phyloP scores from a whole-genome alignment of 1,140 invertebrate species.

The Littorina saxatilis region DNA sequence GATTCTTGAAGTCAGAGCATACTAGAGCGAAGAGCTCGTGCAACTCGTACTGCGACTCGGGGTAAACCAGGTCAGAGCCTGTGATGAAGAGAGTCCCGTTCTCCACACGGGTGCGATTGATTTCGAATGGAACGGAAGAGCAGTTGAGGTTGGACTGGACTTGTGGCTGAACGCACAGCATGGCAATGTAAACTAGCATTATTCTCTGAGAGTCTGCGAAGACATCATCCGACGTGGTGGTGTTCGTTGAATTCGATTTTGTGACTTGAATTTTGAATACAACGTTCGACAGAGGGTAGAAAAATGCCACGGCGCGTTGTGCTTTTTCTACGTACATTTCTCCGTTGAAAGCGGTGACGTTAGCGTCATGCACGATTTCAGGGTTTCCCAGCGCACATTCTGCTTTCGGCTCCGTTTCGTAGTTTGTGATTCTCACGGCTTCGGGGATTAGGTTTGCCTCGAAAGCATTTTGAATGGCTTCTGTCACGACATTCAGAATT shows the following conservation, averaged over 20 bases:
- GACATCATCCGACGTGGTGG: background rate
- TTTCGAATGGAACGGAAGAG: conserved; percentile 18
- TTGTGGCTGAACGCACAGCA: conserved; percentile 21
- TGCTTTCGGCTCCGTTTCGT: conserved; percentile 13
- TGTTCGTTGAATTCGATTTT: background rate
- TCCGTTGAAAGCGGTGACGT: background rate
- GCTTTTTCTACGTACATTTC: background rate
- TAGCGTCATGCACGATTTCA: background rate
- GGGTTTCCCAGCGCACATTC: background rate
- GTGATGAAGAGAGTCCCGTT: conserved; percentile 16
- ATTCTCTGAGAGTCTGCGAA: too few relatives aligned
- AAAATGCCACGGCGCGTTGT: background rate
- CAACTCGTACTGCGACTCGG: background rate
- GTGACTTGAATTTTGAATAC: background rate
- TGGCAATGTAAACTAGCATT: conserved; percentile 1
- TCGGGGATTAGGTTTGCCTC: too few relatives aligned
- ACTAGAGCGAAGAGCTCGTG: conserved; percentile 14
- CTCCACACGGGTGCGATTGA: conserved; percentile 16
- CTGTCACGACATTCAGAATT: background rate
- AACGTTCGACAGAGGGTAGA: background rate
- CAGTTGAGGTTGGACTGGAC: conserved; percentile 19
- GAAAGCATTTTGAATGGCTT: too few relatives aligned
- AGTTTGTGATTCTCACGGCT: background rate
- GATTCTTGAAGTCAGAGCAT: conserved; percentile 30
- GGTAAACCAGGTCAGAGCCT: conserved; percentile 16